Base-by-base conservation (phyloP, 2,797 vertebrate genomes). In the Hephaestus fuliginosus region DNA sequence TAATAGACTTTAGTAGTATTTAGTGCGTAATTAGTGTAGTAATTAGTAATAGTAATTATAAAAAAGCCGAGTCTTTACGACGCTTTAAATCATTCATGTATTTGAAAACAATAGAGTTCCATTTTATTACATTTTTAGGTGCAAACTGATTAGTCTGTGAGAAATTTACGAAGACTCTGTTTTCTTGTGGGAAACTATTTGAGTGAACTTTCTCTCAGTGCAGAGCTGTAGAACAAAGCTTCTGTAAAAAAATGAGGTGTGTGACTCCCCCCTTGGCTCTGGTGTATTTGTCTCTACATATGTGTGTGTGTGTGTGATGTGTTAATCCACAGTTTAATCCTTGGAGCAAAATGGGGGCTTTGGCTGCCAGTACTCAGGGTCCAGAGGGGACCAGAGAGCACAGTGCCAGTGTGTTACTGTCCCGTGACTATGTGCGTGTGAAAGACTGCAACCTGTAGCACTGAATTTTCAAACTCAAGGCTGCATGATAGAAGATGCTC, bases 271-370 rank as follows among this genome's bases (percentile, higher is more conserved):
- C 41, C 41, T 60, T 14, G 13, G 41, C 73, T 76, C 74, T 61
- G 52, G 41, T 39, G 36, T 74, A 39, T 80, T 22, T 75, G 67
- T 70, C 11, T 46, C 7, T 46, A 46, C 61, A 43, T 74, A 36
- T 64, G n/a, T 62, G 58, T 83, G 43, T 57, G 18, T 73, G 33
- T 12, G n/a, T 41, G 53, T 20, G 76, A 36, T 62, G 80, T 66
- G 83, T 86, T 87, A 89, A 91, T 92, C 90, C 88, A 72, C 71
- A 79, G 74, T 89, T 90, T 87, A 92, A 89, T 85, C 85, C 86
- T 80, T 71, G 48, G 33, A 80, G 64, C 44, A 80, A 73, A 84
- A 83, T 70, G 39, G 60, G 71, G 17, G 67, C 57, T 84, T 84
- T 77, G 75, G 75, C 73, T 85, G 82, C 80, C 63, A 68, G 43